Evolutionary conservation across 2,113 vertebrate genomes (phyloP).

Genomic region (Gorsachius goisagi): DNA sequence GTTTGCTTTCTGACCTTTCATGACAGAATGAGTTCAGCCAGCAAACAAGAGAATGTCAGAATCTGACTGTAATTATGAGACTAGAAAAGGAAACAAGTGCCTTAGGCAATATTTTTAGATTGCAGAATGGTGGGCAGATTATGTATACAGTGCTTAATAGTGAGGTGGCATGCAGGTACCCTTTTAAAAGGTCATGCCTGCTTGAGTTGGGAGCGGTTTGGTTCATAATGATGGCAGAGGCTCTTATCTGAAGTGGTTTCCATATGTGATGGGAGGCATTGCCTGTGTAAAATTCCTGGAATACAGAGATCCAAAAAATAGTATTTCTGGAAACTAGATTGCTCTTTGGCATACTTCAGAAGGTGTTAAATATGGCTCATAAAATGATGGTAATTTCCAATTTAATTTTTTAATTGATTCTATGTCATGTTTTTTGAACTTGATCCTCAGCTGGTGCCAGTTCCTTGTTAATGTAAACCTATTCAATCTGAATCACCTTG

Average conservation of each 20-base stretch:
- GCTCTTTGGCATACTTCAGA: not conserved
- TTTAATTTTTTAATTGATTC: not conserved
- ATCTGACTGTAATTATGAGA: slow-evolving; percentile 4
- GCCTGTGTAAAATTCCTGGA: not conserved
- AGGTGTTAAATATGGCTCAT: not conserved
- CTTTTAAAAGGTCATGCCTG: not conserved
- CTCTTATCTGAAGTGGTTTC: not conserved
- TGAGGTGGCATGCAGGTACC: not conserved
- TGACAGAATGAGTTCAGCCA: slow-evolving; percentile 53
- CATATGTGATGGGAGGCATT: not conserved
- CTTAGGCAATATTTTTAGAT: not conserved
- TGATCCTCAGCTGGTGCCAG: not conserved
- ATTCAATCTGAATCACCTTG: not conserved
- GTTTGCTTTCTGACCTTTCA: slow-evolving; percentile 53
- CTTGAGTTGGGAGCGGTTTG: not conserved
- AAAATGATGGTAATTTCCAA: not conserved
- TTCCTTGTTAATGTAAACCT: not conserved
- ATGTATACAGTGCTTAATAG: not conserved
- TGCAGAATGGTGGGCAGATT: not conserved
- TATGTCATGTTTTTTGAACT: not conserved
- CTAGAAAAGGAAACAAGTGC: not conserved
- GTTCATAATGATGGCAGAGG: not conserved
- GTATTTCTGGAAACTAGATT: not conserved
- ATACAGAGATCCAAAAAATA: fast-evolving
- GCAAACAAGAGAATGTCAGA: slow-evolving; percentile 4